phyloP scores from a whole-genome alignment of 2,888 invertebrate species.

The Lepidocyrtoides sp. region DNA sequence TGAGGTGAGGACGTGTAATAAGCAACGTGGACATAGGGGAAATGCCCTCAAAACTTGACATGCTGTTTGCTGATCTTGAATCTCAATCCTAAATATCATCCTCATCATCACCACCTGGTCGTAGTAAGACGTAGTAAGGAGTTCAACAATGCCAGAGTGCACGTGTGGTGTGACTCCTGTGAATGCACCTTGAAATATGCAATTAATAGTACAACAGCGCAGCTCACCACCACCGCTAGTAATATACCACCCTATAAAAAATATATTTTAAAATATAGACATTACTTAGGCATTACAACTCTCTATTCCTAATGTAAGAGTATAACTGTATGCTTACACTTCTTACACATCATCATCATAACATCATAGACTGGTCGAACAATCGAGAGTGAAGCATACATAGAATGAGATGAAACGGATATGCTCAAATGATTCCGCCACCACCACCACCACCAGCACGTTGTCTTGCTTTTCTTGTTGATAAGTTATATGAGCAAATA shows the following conservation, averaged over 20 bases:
- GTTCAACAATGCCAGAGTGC: slow-evolving; percentile 76
- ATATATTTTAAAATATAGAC: not conserved
- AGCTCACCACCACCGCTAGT: not conserved
- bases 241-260: not conserved
- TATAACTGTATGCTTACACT: no score
- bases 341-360: no score
- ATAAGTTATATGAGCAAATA: slow-evolving; percentile 5
- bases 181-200: slow-evolving; percentile 79
- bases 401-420: slow-evolving; percentile 62
- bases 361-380: slow-evolving; percentile 29
- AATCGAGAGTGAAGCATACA: slow-evolving; percentile 65
- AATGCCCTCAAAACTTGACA: slow-evolving; percentile 78
- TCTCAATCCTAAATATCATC: slow-evolving; percentile 48
- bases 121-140: slow-evolving; percentile 79
- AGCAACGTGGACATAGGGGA: slow-evolving; percentile 76
- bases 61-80: slow-evolving; percentile 70
- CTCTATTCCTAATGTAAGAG: not conserved
- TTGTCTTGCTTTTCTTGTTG: not conserved
- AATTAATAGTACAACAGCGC: slow-evolving; percentile 63
- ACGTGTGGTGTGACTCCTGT: slow-evolving; percentile 77
- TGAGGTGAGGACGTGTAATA: slow-evolving; percentile 67
- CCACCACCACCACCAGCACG: not conserved
- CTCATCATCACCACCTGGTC: slow-evolving; percentile 67
- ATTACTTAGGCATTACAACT: not conserved
- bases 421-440: slow-evolving; percentile 44